Evolutionary conservation across 2,113 vertebrate species (phyloP), one percentile per base, ranked within the genome.

Genomic region (Sterna hirundo): DNA sequence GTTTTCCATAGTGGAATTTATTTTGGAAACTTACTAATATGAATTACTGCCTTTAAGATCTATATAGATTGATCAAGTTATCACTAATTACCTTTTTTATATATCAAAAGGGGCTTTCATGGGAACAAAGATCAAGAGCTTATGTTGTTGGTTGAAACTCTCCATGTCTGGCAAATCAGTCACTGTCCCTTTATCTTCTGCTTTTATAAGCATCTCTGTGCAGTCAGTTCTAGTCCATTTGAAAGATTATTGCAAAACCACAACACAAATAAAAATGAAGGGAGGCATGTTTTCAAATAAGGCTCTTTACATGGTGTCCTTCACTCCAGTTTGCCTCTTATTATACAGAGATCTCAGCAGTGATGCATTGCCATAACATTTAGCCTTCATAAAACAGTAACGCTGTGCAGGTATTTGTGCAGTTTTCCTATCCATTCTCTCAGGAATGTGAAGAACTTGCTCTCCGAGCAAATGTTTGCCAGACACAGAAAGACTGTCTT

Each of bases 381-480:
- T 72, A 68, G 11, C 34, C 65, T 84, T 17, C 30, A 25, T 29
- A 52, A 76, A 68, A 23, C 17, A 32, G 18, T 25, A 77, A 65
- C 0, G 0, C 3, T 55, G 3, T 26, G 32, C 1, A 2, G 9
- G 8, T 70, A 16, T 51, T 74, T 77, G 42, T 54, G 38, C 54
- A 51, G n/a, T 83, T 93, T 54, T 77, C 27, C 14, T 62, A 23
- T 79, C n/a, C 10, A 2, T 85, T 7, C 11, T 47, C 19, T 58
- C 40, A 86, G 23, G 86, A 78, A 78, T 26, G 71, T n/a, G 55
- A 70, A 72, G 71, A 72, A n/a, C n/a, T 77, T 64, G 5, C 32
- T 65, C 15, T 74, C 36, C 32, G 10, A 65, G 25, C 34, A 65
- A 47, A 49, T 4, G 11, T 40, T 26, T 57, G 70, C 2, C 10